Base-by-base conservation (phyloP, 2,113 vertebrate genomes). In the Engystomops pustulosus region DNA sequence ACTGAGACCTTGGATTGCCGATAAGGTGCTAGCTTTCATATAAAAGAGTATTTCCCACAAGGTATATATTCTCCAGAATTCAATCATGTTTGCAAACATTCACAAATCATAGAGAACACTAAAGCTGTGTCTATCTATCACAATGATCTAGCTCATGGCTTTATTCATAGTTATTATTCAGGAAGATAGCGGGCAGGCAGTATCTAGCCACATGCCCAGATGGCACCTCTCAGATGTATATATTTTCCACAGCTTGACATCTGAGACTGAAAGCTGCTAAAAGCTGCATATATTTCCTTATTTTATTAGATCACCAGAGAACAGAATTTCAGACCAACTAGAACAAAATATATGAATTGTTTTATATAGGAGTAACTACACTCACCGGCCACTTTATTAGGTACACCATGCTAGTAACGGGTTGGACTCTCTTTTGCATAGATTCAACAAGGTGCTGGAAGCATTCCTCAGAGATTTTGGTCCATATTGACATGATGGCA, bases 231-330 rank as follows among this genome's bases (percentile, higher is more conserved):
- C 23, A 58, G 62, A 70, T 70, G 51, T 79, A 85, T 79, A 79
- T 58, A 79, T 79, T 85, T 85, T 85, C 74, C 75, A 53, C 74
- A 85, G 83, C 83, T 70, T 85, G 83, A 85, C 62, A 79, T 79
- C 36, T 15, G 25, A 85, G 75, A 79, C 62, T 25, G 32, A 58
- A 77, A 85, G 75, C 62, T 78, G 82, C n/a, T 75, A 77, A 47
- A 84, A 51, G 58, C 60, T 78, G 45, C 44, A 51, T 78, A 78
- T 27, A 78, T 77, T 78, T 68, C 53, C n/a, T 44, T 4, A 68
- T 69, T 84, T 67, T 70, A 84, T 30, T 23, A 58, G 51, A 79
- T 68, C 41, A 32, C 45, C 62, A n/a, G 30, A 32, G 27, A 81
- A 30, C 51, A 41, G 34, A 78, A 78, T 78, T 38, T 32, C 36